phyloP scores from a whole-genome alignment of 2,888 invertebrate genomes.

The Melangyna quadrimaculata region DNA sequence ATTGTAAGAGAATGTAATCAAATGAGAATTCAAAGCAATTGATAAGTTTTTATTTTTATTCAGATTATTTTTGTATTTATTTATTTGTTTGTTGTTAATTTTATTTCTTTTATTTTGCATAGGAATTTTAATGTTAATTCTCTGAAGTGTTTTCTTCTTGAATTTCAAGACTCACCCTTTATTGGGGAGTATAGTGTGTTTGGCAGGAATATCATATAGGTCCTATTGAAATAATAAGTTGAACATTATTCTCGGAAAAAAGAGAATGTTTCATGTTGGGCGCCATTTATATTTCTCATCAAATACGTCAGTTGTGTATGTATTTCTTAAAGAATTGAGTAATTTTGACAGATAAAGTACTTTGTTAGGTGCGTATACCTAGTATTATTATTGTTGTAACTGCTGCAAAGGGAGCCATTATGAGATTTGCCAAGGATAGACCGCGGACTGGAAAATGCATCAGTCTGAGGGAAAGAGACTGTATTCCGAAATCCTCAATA shows the following conservation, averaged over 20 bases:
- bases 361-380: too few relatives aligned
- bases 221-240: too few relatives aligned
- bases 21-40: constrained; percentile 27
- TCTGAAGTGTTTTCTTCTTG: constrained; percentile 5
- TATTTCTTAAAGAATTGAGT: too few relatives aligned
- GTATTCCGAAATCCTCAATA: too few relatives aligned
- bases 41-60: neutral
- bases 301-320: too few relatives aligned
- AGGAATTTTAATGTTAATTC: constrained; percentile 9
- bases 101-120: constrained; percentile 38
- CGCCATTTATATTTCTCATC: neutral
- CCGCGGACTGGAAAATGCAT: too few relatives aligned
- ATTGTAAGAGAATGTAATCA: neutral
- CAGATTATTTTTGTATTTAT: neutral
- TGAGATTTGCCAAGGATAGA: too few relatives aligned
- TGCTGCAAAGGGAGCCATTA: too few relatives aligned
- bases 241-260: neutral
- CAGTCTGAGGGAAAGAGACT: too few relatives aligned
- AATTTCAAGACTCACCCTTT: neutral
- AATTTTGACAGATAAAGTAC: too few relatives aligned
- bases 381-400: too few relatives aligned
- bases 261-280: neutral
- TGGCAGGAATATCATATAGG: neutral
- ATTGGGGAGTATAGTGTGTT: constrained; percentile 13
- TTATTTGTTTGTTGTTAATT: constrained; percentile 5